Conservation (phyloP, 35 echinoderm and acorn worm genomes). For the Heliocidaris tuberculata region DNA sequence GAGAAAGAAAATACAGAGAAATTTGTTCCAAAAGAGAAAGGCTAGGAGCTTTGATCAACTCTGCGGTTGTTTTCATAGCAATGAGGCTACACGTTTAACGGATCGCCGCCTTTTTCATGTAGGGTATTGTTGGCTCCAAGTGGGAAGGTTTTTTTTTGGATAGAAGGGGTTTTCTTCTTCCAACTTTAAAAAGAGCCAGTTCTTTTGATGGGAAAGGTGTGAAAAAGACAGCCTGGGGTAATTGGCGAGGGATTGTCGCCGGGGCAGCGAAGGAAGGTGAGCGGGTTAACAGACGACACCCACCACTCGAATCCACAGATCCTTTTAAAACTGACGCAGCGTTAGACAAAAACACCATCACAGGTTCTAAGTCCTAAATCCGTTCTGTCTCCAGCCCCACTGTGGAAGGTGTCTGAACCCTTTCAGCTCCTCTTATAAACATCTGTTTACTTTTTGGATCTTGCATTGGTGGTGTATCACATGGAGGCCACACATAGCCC, state of each 20-base stretch:
- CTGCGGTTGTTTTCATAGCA: not conserved
- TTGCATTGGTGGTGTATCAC: not conserved
- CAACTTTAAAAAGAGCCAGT: not conserved
- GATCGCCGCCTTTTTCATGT: constrained; percentile 22
- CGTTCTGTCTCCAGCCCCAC: not conserved
- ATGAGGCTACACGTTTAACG: not conserved
- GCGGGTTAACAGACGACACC: not conserved
- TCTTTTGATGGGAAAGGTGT: not conserved
- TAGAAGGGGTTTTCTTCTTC: not conserved
- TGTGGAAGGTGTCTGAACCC: not conserved
- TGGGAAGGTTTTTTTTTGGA: not conserved
- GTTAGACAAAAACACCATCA: not conserved
- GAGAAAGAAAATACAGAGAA: constrained; percentile 14
- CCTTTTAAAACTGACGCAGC: not conserved
- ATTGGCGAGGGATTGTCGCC: constrained; percentile 1
- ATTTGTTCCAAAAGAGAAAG: not conserved
- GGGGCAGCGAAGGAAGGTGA: not conserved
- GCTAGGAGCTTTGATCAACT: not conserved
- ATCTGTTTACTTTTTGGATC: constrained; percentile 30
- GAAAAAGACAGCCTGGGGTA: constrained; percentile 33
- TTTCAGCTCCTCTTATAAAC: not conserved
- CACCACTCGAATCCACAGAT: not conserved
- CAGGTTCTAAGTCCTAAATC: not conserved
- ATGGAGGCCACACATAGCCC: not conserved
- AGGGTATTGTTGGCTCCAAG: not conserved